These are phyloP conservation scores for Gnatocerus cornutus DNA, from an alignment of 2,888 invertebrate genomes.

Conservation along the genomic window DNA sequence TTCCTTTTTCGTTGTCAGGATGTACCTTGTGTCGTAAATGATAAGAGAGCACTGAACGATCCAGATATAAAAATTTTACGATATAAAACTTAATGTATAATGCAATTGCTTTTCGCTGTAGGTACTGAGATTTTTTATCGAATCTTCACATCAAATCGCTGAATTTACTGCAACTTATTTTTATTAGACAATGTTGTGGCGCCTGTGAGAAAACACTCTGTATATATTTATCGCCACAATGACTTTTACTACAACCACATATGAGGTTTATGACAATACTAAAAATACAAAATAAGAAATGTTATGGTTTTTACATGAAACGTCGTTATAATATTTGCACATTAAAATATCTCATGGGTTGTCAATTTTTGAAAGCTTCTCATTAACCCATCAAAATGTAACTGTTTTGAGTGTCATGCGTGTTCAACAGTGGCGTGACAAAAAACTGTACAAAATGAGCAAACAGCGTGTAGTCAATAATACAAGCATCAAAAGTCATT, in stretches of 20 bases:
- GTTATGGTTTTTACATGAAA: constrained; percentile 2
- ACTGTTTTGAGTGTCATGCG: constrained; percentile 4
- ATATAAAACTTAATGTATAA: constrained; percentile 21
- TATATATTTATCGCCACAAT: constrained; percentile 32
- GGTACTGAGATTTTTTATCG: constrained; percentile 25
- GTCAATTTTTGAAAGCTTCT: constrained; percentile 13
- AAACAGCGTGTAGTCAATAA: too few species aligned
- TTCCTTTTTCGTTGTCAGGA: too few species aligned
- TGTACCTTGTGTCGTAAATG: neutral
- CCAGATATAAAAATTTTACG: constrained; percentile 22
- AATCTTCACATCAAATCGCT: constrained; percentile 12
- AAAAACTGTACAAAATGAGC: too few species aligned
- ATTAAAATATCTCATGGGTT: neutral
- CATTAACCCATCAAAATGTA: constrained; percentile 12
- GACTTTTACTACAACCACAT: constrained; percentile 30
- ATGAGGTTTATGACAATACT: constrained; percentile 39
- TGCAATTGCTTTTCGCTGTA: constrained; percentile 18
- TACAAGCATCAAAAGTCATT: too few species aligned
- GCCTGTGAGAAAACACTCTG: constrained; percentile 20
- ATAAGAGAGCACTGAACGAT: constrained; percentile 15
- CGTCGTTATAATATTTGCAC: neutral
- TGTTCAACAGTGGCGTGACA: too few species aligned
- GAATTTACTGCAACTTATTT: constrained; percentile 19
- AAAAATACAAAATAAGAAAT: constrained; percentile 28
- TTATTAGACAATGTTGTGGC: constrained; percentile 29